Evolutionary conservation across 2,797 vertebrate species (phyloP), one percentile per base, ranked within the genome.

Genomic region (Coendou prehensilis): DNA sequence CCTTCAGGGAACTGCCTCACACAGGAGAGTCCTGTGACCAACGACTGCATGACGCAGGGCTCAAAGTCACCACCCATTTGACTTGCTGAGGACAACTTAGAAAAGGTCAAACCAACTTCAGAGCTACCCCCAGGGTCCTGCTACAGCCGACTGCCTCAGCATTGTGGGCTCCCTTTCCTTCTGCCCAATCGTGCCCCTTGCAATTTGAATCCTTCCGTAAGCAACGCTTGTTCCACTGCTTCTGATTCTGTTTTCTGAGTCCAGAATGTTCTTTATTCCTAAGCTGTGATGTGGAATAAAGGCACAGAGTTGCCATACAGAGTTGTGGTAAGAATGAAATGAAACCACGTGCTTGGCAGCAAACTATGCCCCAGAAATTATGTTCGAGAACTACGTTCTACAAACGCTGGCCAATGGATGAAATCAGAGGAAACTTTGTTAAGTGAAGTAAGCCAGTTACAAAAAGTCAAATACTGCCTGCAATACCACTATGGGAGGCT

Each of bases 201-300:
- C n/a, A 78, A 50, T 82, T 92, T 23, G 28, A 37, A 90, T 56
- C 61, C n/a, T 87, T 83, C 79, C 75, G 73, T 22, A 57, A 94
- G 89, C 73, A 69, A 82, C 61, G 69, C 15, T 79, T 79, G 73
- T 81, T n/a, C n/a, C 52, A 59, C 30, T 15, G 67, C 17, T 84
- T 78, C 78, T 41, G 71, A 75, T 54, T 83, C 75, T 47, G 41
- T n/a, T 67, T 75, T 92, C 54, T 5, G 75, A 87, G 22, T 26
- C 52, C 8, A 50, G 47, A 87, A 15, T 22, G 9, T 41, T 61
- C 20, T 89, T 93, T 87, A 56, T 63, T 87, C 37, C 45, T 83
- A 54, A 83, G 63, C 54, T 86, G 20, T 52, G 71, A 78, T 63
- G 50, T 64, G 17, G 52, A 78, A 52, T 73, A 78, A 37, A 61